Evolutionary conservation across 2,797 vertebrate species (phyloP).

Genomic region (Bovichtus diacanthus): DNA sequence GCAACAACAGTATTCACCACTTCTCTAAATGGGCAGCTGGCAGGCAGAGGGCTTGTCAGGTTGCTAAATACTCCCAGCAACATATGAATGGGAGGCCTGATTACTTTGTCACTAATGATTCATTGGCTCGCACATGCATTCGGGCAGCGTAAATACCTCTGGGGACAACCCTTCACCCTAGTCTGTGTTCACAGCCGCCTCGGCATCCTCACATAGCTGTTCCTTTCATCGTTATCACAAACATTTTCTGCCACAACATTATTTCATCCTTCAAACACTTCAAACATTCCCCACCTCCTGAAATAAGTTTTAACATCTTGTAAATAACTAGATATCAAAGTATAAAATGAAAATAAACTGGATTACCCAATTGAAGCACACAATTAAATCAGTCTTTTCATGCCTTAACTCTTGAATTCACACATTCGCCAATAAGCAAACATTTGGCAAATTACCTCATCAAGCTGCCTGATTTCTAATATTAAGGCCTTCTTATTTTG

Average conservation of each 20-base stretch:
- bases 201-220: slow-evolving; percentile 1
- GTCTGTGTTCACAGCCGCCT: slow-evolving; percentile 15
- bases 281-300: not conserved
- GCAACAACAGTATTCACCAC: slow-evolving; percentile 63
- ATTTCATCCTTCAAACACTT: not conserved
- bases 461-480: slow-evolving; percentile 52
- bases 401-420: slow-evolving; percentile 27
- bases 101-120: slow-evolving; percentile 76
- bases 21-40: slow-evolving; percentile 75
- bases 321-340: not conserved
- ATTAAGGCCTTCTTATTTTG: slow-evolving; percentile 47
- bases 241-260: not conserved
- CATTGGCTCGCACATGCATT: slow-evolving; percentile 49
- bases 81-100: slow-evolving; percentile 74
- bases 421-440: slow-evolving; percentile 49
- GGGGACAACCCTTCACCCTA: slow-evolving; percentile 27
- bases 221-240: not conserved
- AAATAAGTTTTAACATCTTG: not conserved
- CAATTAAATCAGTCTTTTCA: slow-evolving; percentile 23
- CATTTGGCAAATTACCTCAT: slow-evolving; percentile 47
- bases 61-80: slow-evolving; percentile 61
- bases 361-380: slow-evolving; percentile 17
- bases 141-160: slow-evolving; percentile 36
- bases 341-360: not conserved
- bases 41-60: slow-evolving; percentile 57